Conservation (phyloP, 2,888 invertebrate species). For the Tachina lurida region DNA sequence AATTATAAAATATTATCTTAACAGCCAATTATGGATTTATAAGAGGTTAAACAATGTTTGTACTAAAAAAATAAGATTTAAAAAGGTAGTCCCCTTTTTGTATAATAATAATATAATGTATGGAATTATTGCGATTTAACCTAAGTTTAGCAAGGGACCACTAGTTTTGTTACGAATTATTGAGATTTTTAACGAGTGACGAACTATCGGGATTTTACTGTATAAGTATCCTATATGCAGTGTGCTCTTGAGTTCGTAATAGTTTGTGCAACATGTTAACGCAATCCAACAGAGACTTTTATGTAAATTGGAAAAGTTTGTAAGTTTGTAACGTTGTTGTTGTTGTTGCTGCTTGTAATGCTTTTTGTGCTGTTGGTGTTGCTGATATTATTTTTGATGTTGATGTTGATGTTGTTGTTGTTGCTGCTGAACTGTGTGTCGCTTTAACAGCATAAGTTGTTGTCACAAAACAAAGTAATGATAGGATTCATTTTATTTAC, state of each 20-base stretch:
- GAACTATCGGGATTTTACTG: no score
- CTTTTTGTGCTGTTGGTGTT: conserved; percentile 9
- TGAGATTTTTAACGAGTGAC: no score
- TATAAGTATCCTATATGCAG: background rate
- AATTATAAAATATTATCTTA: no score
- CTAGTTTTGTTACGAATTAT: no score
- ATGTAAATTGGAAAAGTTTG: conserved; percentile 71
- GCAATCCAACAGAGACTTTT: conserved; percentile 64
- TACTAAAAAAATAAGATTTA: no score
- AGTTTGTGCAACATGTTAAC: conserved; percentile 68
- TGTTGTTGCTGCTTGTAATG: background rate
- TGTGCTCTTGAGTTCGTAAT: background rate
- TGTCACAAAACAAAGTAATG: conserved; percentile 65
- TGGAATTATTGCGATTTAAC: no score
- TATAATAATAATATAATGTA: no score
- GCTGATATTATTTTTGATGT: conserved; percentile 2
- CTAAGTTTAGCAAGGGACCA: no score
- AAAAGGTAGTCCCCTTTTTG: no score
- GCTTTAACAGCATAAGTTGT: conserved; percentile 48
- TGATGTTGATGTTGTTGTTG: conserved; percentile 17
- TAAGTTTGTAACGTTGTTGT: conserved; percentile 37
- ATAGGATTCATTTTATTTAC: conserved; percentile 64
- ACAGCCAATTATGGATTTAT: no score
- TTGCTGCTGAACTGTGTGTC: conserved; percentile 32
- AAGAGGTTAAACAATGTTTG: no score